Percentiles rank a stretch among this genome's conserved stretches.
Conservation (phyloP, 2,113 vertebrate genomes). For the Bolborhynchus lineola region DNA sequence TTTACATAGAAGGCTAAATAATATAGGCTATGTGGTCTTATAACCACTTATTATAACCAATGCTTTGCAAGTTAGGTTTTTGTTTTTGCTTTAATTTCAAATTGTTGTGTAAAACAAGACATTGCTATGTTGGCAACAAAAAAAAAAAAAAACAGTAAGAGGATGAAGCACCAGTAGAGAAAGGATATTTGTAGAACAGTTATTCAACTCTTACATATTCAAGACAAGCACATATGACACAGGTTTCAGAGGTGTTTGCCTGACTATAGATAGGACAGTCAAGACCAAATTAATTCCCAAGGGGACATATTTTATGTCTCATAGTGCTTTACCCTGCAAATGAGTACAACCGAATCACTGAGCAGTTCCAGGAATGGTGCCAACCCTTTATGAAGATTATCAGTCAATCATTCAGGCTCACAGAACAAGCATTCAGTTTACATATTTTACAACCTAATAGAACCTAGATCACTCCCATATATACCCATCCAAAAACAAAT, state of each 20-base stretch:
- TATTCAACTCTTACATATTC: too few species aligned
- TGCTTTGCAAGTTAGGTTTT: fast-evolving
- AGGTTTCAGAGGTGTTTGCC: neutral
- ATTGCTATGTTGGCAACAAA: neutral
- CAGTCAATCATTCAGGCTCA: neutral
- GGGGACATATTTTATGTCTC: neutral
- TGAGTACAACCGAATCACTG: neutral
- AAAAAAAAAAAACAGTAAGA: neutral
- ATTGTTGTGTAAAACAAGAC: neutral
- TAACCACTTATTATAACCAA: neutral
- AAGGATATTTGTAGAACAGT: neutral
- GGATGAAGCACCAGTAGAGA: neutral
- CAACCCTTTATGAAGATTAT: neutral
- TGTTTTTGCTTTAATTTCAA: neutral
- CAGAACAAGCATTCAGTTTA: neutral
- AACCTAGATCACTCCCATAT: neutral
- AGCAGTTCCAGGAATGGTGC: neutral
- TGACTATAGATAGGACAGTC: neutral
- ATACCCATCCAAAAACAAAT: neutral
- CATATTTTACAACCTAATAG: neutral
- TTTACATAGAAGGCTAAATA: neutral
- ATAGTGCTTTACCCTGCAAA: neutral
- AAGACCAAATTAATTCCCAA: neutral
- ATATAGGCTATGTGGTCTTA: neutral
- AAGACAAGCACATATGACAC: neutral